Conservation (phyloP, 2,888 invertebrate genomes). For the Drosophila ezoana region DNA sequence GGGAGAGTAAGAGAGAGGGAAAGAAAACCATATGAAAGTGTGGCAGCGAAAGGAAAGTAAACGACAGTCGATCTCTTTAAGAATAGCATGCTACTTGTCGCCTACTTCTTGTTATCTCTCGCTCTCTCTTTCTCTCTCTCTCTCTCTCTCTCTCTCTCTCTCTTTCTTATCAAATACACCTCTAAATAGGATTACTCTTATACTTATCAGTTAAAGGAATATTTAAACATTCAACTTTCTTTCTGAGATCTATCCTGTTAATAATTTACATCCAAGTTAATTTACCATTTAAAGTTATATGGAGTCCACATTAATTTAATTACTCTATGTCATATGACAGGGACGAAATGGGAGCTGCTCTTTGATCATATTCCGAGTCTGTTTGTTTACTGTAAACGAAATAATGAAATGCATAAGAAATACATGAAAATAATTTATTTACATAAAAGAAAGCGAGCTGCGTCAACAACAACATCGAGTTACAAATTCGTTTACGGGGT, state of each 20-base stretch:
- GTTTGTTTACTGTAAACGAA: slow-evolving; percentile 21
- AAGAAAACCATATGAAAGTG: neutral
- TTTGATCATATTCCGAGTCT: slow-evolving; percentile 38
- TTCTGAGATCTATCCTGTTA: no score
- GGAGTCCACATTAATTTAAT: no score
- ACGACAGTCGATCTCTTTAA: neutral
- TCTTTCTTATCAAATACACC: neutral
- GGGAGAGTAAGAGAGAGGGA: neutral
- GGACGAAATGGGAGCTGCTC: neutral
- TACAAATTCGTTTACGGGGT: slow-evolving; percentile 61
- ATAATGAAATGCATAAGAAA: slow-evolving; percentile 48
- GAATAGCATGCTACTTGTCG: neutral
- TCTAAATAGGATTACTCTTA: no score
- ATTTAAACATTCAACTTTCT: no score
- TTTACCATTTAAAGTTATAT: no score
- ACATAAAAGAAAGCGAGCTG: slow-evolving; percentile 47
- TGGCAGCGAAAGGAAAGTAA: neutral
- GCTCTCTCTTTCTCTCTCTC: no score
- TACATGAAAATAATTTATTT: slow-evolving; percentile 12
- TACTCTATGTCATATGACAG: no score
- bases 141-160: neutral
- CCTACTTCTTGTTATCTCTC: neutral
- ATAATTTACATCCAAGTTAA: no score
- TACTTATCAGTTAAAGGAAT: no score
- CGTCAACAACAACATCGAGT: slow-evolving; percentile 49